Conservation (phyloP, 2,888 invertebrate species). For the Anorthoa munda region DNA sequence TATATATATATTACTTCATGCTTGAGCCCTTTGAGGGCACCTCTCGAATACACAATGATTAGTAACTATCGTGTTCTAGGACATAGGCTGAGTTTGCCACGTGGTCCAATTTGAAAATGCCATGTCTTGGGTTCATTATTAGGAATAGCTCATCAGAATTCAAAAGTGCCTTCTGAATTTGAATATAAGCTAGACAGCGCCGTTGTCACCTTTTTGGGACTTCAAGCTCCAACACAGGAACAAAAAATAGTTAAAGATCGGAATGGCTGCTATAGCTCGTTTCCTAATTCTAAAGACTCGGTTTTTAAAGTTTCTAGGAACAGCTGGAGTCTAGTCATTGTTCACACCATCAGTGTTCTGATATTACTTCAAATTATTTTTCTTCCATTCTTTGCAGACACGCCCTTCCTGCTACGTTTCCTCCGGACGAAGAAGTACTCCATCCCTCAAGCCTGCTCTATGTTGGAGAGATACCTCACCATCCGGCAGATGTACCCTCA, state of each 20-base stretch:
- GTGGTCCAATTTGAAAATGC: conserved; percentile 11
- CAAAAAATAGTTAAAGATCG: neutral
- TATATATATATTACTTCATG: conserved; percentile 57
- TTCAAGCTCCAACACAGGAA: neutral
- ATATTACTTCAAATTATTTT: neutral
- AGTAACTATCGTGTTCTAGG: conserved; percentile 18
- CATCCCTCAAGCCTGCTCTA: conserved; percentile 95
- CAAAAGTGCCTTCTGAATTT: neutral
- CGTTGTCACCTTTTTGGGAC: neutral
- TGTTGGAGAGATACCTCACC: conserved; percentile 96
- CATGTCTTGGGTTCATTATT: neutral
- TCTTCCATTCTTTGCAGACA: conserved; percentile 87
- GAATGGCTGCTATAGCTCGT: neutral
- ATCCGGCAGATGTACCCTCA: conserved; percentile 96
- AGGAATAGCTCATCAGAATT: neutral
- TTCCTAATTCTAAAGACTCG: neutral
- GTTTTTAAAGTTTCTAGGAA: neutral
- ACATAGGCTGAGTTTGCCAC: conserved; percentile 16
- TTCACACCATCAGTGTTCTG: neutral
- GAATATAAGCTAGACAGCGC: neutral
- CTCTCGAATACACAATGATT: conserved; percentile 50
- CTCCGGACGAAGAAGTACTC: conserved; percentile 97
- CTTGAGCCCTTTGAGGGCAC: conserved; percentile 34
- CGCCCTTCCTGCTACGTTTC: conserved; percentile 95
- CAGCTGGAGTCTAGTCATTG: neutral